Conservation (phyloP, 2,113 vertebrate species). For the Phalacrocorax aristotelis region DNA sequence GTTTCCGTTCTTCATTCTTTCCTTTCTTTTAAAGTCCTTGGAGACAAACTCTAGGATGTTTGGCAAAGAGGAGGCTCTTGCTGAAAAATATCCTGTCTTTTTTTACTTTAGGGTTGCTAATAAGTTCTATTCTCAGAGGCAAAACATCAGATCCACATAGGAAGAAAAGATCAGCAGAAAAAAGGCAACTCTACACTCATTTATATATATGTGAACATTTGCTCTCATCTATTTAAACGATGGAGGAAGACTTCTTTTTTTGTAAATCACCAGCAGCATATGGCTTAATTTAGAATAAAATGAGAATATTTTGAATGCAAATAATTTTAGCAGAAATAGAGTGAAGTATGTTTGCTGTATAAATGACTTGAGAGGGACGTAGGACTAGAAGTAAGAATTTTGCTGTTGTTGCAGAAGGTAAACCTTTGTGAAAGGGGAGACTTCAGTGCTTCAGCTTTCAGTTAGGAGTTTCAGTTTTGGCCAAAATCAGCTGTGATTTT, state of each 20-base stretch:
- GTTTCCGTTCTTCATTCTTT: constrained; percentile 79
- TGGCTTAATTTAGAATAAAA: constrained; percentile 49
- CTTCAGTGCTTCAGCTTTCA: constrained; percentile 5
- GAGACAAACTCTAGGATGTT: constrained; percentile 75
- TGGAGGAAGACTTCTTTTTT: background rate
- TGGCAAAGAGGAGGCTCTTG: constrained; percentile 68
- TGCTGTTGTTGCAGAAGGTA: background rate
- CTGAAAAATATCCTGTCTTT: constrained; percentile 72
- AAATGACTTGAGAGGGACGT: background rate
- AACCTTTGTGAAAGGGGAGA: background rate
- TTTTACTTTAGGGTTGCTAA: constrained; percentile 59
- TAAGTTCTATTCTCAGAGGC: constrained; percentile 71
- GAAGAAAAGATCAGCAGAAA: constrained; percentile 25
- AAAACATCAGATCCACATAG: constrained; percentile 56
- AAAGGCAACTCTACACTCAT: background rate
- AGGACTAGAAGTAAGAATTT: background rate
- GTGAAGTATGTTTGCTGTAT: background rate
- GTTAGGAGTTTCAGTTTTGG: background rate
- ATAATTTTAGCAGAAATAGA: constrained; percentile 21
- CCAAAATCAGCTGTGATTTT: constrained; percentile 15
- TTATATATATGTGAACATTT: background rate
- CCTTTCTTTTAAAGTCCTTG: constrained; percentile 75
- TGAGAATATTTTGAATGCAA: constrained; percentile 23
- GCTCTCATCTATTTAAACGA: background rate
- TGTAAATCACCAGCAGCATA: background rate